These are phyloP conservation scores for Nasonia oneida DNA, from an alignment of 2,888 invertebrate species.

Conservation along the genomic window DNA sequence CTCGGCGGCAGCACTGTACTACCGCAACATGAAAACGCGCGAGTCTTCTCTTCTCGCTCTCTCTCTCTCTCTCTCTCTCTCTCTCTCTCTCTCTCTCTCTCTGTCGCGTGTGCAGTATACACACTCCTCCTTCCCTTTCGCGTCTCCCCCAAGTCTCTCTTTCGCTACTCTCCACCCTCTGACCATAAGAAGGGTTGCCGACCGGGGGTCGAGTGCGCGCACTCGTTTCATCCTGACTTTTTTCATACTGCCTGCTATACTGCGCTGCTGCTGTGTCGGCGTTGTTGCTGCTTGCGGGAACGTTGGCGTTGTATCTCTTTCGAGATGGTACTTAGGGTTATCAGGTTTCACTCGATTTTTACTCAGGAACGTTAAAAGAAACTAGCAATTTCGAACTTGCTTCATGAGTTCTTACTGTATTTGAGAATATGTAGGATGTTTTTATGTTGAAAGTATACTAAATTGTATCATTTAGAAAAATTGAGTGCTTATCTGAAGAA, in stretches of 20 bases:
- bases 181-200: conserved; percentile 32
- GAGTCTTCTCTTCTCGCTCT: not conserved
- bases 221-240: conserved; percentile 9
- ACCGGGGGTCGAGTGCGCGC: conserved; percentile 32
- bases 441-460: no score
- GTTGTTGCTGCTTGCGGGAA: not conserved
- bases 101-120: not conserved
- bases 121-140: not conserved
- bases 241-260: not conserved
- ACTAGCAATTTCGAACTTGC: no score
- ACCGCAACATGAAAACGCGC: conserved; percentile 37
- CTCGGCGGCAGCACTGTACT: not conserved
- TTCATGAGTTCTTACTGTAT: no score
- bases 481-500: no score
- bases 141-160: not conserved
- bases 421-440: no score
- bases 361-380: no score
- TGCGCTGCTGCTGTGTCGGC: not conserved
- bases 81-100: not conserved
- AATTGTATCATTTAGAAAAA: no score
- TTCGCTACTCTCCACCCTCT: not conserved
- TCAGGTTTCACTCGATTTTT: no score
- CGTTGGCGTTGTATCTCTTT: not conserved
- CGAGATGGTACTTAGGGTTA: not conserved
- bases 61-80: no score